Evolutionary conservation across 2,113 vertebrate genomes (phyloP).

Genomic region (Mesembrinibis cayennensis): DNA sequence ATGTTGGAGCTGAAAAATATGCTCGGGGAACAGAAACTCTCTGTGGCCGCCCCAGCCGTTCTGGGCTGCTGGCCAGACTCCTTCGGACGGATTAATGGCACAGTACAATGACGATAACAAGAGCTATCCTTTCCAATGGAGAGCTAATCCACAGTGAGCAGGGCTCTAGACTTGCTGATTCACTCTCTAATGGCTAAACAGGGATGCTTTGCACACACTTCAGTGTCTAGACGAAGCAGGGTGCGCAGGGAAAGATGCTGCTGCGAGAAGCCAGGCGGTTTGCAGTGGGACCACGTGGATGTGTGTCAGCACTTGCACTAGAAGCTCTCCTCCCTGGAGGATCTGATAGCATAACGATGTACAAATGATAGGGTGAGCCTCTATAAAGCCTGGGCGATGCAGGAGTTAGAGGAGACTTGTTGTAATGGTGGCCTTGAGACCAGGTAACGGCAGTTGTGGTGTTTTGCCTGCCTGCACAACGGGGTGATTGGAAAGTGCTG

Average conservation of each 20-base stretch:
- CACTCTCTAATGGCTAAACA: not conserved
- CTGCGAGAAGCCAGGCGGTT: fast-evolving
- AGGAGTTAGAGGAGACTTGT: not conserved
- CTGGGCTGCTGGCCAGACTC: conserved; percentile 5
- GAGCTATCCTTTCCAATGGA: not conserved
- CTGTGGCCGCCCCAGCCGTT: not conserved
- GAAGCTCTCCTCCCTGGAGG: not conserved
- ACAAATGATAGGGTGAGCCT: not conserved
- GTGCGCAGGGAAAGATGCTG: not conserved
- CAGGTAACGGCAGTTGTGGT: not conserved
- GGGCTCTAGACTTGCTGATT: not conserved
- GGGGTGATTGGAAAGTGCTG: not conserved
- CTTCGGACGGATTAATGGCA: not conserved
- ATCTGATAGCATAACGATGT: fast-evolving
- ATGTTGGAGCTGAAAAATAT: not conserved
- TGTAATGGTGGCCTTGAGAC: not conserved
- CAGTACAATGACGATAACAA: not conserved
- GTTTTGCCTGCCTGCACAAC: too few species aligned
- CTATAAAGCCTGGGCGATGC: not conserved
- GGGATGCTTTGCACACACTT: not conserved
- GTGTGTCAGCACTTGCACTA: not conserved
- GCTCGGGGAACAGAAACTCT: not conserved
- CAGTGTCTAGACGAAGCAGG: fast-evolving
- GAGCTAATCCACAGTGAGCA: not conserved
- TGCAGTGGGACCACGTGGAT: fast-evolving